Evolutionary conservation across 2,113 vertebrate species (phyloP), one percentile per base, ranked within the genome.

Genomic region (Rana temporaria): DNA sequence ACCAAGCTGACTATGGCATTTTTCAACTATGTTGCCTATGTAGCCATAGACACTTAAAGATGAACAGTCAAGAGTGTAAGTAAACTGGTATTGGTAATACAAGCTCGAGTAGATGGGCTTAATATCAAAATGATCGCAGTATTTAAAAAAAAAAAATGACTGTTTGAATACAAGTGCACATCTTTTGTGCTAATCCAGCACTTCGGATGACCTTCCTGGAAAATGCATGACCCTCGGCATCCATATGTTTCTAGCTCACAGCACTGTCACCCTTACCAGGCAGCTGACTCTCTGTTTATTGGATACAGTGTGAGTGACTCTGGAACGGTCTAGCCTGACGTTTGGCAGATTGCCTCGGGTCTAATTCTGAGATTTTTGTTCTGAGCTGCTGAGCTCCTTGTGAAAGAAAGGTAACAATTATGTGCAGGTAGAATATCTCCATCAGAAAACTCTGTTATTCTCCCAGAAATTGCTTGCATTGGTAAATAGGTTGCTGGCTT

Each of bases 311-410:
- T 12, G 18, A 73, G 8, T 59, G 30, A 73, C 70, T 32, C 11
- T 19, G 52, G 56, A 34, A 19, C 7, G 57, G 56, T 65, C 42
- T 65, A 22, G 20, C 52, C 65, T 79, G 77, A 57, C 52, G 55
- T 48, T 57, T 79, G 77, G 77, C 77, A 34, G 26, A 68, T 34
- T 80, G 66, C 55, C 66, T 20, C 24, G 17, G n/a, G 56, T 20
- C 55, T 70, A 7, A 71, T 80, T 60, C 22, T 7, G 30, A 62
- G 38, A 70, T 42, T 69, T 48, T 22, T 57, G 17, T 34, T 24
- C 64, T 38, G 53, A 34, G 52, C 53, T 42, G 20, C 56, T 5
- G 22, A 48, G 48, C 17, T 52, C 5, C 26, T 32, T 32, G 38
- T 14, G 3, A 48, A 48, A 26, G 26, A 24, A 30, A 30, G 60